Base-by-base conservation (phyloP, 2,888 invertebrate genomes). In the Melangyna quadrimaculata region DNA sequence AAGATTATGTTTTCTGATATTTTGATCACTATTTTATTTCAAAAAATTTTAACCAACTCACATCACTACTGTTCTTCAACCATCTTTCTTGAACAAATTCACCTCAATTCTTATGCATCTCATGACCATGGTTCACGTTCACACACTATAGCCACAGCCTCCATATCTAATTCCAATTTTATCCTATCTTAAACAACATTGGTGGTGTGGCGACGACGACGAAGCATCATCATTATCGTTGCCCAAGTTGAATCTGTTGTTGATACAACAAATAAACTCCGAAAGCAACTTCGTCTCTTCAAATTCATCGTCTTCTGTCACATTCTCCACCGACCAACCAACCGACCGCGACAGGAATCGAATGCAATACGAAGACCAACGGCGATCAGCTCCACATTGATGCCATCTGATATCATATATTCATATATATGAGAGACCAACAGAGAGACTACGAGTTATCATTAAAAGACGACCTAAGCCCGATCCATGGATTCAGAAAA, bases 151-250 rank as follows among this genome's bases (percentile, higher is more conserved):
- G 27, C 48, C 43, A 29, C 45, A 65, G 19, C 29, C 43, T 65
- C 65, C 45, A 45, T 65, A 71, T 40, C 48, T 70, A 37, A 71
- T 48, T 65, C 55, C 65, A 65, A 74, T 65, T 78, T 29, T 51
- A 83, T 72, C 69, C 78, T 37, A n/a, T 40, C 27, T 63, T 45
- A 63, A 72, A n/a, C 70, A 53, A 61, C 59, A 12, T 53, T 53
- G 53, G 75, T 29, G 32, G 53, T 61, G 7, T n/a, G 17, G 61
- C 40, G 40, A 53, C 24, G 17, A 43, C 40, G 40, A 53, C 74
- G 83, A 57, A 84, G 84, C 84, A 80, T 84, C 84, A 84, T 84
- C 79, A 84, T 84, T 84, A 84, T 84, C 75, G 67, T 80, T 71
- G 67, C 40, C 35, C 37, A 45, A 53, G 63, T 53, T 67, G 67